Percentiles rank a stretch among this genome's conserved stretches.
phyloP scores from a whole-genome alignment of 1,140 invertebrate genomes.

The Drosophila biarmipes region DNA sequence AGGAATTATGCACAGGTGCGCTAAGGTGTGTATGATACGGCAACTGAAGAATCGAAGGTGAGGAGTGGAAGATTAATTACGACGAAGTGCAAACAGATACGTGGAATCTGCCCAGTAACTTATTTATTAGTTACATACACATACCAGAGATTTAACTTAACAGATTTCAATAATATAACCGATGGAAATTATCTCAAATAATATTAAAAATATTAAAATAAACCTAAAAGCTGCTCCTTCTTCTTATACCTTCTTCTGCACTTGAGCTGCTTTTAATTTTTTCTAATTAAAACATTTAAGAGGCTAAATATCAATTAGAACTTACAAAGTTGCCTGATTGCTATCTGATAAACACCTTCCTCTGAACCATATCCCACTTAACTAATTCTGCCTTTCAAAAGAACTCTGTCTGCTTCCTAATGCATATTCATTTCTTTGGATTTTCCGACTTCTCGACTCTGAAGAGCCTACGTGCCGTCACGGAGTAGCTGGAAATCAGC shows the following conservation, averaged over 20 bases:
- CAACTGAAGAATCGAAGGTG: conserved; percentile 1
- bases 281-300: background rate
- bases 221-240: too few relatives aligned
- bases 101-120: background rate
- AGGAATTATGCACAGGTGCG: conserved; percentile 15
- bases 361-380: background rate
- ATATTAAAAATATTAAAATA: background rate
- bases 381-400: background rate
- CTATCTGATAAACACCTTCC: conserved; percentile 5
- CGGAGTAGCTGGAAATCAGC: conserved; percentile 65
- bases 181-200: too few relatives aligned
- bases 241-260: background rate
- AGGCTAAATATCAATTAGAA: conserved; percentile 14
- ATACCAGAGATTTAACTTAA: too few relatives aligned
- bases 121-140: background rate
- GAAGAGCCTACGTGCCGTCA: conserved; percentile 56
- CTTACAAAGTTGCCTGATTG: conserved; percentile 21
- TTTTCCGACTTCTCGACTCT: conserved; percentile 17
- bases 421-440: conserved; percentile 10
- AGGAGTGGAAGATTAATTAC: background rate
- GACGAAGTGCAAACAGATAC: background rate
- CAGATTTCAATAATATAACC: too few relatives aligned
- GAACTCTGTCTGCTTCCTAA: background rate
- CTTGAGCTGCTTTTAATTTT: background rate
- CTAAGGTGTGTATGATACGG: conserved; percentile 2